Evolutionary conservation across 2,888 invertebrate species (phyloP), one percentile per base, ranked within the genome.

Genomic region (Melinaea marsaeus): DNA sequence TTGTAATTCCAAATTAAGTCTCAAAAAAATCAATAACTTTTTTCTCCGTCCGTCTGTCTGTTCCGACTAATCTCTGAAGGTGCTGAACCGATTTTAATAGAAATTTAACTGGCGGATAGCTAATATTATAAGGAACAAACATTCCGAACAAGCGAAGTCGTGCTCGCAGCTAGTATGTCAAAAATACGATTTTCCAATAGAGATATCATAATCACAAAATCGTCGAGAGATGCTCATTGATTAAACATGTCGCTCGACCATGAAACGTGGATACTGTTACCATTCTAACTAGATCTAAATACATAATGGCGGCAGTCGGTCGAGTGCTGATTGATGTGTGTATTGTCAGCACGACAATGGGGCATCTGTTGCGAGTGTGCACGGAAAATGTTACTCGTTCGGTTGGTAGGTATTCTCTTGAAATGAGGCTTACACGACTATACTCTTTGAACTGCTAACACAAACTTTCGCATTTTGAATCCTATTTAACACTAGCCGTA

Each of bases 331-430:
- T 79, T 76, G 79, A 79, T 80, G 74, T 70, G 64, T 72, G 76
- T 75, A 81, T 82, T 82, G 84, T 81, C 74, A 74, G 71, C 60
- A 62, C 71, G 75, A 83, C 80, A 83, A 83, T 81, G 72, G 78
- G 68, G 74, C 76, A 74, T 75, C 78, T 75, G 79, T 72, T 63
- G 70, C 68, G 65, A 42, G 22, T 56, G 51, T 32, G 32, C 32
- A 32, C 32, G 51, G 51, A 55, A 57, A 45, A 55, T 56, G 56
- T 56, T 65, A 65, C 48, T 54, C 47, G 66, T 62, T 46, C 68
- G 69, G 67, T 54, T 54, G 66, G 60, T 46, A 68, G 69, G 67
- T 70, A 67, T 66, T 73, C 64, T 67, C 69, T 66, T 58, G 59
- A 64, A 67, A 70, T 64, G 65, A 60, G 67, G 66, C 46, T 54